Conservation (phyloP, 2,113 vertebrate genomes). For the Tragelaphus strepsiceros region DNA sequence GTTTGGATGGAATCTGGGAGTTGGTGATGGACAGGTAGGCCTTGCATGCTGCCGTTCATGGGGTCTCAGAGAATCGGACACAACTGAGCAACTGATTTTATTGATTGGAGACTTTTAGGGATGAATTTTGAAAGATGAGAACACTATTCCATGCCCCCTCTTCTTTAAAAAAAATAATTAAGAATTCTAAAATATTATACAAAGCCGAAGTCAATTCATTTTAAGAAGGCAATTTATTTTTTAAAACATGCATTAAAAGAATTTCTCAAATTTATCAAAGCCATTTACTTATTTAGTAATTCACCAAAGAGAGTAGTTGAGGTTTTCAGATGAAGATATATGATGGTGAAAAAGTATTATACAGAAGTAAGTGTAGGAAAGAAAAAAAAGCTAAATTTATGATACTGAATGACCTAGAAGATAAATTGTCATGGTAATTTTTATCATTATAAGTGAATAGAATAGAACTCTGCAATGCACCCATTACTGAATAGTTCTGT, state of each 20-base stretch:
- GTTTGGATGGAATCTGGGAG: too few species aligned
- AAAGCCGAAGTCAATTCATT: not conserved
- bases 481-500: not conserved
- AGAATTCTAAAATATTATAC: not conserved
- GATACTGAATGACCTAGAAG: not conserved
- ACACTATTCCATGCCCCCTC: not conserved
- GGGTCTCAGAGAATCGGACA: too few species aligned
- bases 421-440: not conserved
- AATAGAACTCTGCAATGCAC: not conserved
- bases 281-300: not conserved
- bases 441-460: not conserved
- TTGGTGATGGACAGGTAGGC: too few species aligned
- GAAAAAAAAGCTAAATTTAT: not conserved
- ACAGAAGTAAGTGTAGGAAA: not conserved
- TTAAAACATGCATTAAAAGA: not conserved
- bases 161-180: not conserved
- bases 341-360: not conserved
- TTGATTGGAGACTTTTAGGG: not conserved
- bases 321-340: slow-evolving; percentile 20
- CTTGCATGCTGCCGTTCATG: too few species aligned
- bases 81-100: too few species aligned
- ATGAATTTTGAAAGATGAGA: not conserved
- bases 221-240: not conserved
- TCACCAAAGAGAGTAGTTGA: not conserved
- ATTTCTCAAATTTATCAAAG: not conserved